A percentile compares a stretch with the other conserved stretches of the same genome.
Evolutionary conservation across 2,797 vertebrate species (phyloP).

Genomic region (Leucoraja ocellata): DNA sequence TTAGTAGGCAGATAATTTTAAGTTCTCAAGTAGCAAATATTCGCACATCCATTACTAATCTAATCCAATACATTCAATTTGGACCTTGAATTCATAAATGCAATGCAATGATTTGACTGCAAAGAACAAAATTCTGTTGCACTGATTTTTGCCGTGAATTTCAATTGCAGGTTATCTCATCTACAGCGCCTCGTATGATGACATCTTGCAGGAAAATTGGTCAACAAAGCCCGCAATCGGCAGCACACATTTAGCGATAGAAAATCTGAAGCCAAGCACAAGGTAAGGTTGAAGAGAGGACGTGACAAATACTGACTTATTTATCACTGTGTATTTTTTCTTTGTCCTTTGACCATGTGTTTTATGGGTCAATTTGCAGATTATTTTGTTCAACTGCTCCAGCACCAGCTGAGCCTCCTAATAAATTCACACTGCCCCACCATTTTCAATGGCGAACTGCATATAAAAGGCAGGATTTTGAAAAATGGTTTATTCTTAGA

Average conservation of each 20-base stretch:
- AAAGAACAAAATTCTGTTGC: neutral
- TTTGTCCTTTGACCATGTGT: neutral
- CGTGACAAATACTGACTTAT: too few relatives aligned
- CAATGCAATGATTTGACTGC: neutral
- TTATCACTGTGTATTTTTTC: neutral
- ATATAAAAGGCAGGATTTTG: neutral
- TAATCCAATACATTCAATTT: neutral
- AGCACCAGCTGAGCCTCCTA: too few relatives aligned
- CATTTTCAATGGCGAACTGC: neutral
- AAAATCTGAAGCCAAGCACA: slow-evolving; percentile 96
- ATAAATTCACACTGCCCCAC: neutral
- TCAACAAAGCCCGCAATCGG: slow-evolving; percentile 63
- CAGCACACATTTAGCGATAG: slow-evolving; percentile 81
- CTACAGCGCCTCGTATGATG: slow-evolving; percentile 91
- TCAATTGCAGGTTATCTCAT: slow-evolving; percentile 79
- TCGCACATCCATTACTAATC: neutral
- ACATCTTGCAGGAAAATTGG: slow-evolving; percentile 90
- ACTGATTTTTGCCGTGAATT: slow-evolving; percentile 12
- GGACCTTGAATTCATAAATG: neutral
- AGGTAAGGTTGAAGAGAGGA: slow-evolving; percentile 58
- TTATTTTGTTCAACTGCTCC: neutral
- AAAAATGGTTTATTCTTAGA: neutral
- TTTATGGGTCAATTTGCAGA: neutral
- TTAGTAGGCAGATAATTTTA: too few relatives aligned
- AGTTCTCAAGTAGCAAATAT: neutral